Base-by-base conservation (phyloP, 1,140 invertebrate genomes). In the Chlorops oryzae region DNA sequence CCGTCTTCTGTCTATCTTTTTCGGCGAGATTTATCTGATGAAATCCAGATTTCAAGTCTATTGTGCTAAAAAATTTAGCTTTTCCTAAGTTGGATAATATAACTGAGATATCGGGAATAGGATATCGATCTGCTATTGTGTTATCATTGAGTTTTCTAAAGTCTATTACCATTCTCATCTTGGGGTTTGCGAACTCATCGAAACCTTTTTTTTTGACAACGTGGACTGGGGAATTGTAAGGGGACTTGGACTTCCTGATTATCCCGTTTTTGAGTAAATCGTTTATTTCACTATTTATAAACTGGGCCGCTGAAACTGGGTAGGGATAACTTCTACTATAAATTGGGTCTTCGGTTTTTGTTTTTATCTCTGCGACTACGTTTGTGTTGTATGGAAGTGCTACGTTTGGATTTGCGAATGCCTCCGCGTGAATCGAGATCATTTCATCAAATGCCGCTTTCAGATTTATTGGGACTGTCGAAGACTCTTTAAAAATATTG, bases 51-150 rank as follows among this genome's bases (percentile, higher is more conserved):
- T n/a, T n/a, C 9, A 58, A 13, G 37, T 58, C 56, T 20, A 54
- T 28, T 17, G 53, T 61, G 21, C 47, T 50, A 44, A 52, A 52
- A 47, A 39, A 50, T 23, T n/a, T 35, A 23, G 48, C 22, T 12
- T 53, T 50, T n/a, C 40, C 50, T 18, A 56, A 24, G n/a, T 56
- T 52, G 12, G 56, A 27, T 44, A 59, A 37, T 25, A 59, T 55
- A 22, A 45, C 53, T 15, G 25, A 27, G 12, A 80, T 76, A n/a
- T 72, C 63, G 3, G 77, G 79, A 12, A 82, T 57, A 3, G 78
- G 78, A 59, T 75, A 81, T 24, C 47, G 55, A 48, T 70, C 64
- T 5, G 48, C 54, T 12, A 65, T 59, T 2, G 60, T 71, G 46
- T 53, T 62, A 23, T 62, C 54, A 38, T 71, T 73, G 9, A 73